These are phyloP conservation scores for Furcifer pardalis DNA, from an alignment of 2,797 vertebrate species.

Conservation along the genomic window DNA sequence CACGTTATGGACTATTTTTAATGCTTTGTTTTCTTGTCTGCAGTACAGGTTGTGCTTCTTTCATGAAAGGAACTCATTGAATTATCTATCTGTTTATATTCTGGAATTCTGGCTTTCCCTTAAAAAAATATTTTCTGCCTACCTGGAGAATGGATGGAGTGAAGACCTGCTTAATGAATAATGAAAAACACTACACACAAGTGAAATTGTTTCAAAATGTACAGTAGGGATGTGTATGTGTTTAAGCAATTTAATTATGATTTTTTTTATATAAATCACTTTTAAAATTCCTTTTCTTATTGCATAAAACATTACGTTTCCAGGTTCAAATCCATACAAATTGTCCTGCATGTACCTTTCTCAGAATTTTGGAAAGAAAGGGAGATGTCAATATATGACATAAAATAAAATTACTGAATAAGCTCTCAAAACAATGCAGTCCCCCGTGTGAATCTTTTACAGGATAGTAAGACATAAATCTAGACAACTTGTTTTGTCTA, in stretches of 20 bases:
- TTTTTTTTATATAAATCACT: not conserved
- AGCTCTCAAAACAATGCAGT: not conserved
- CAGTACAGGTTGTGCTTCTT: constrained; percentile 18
- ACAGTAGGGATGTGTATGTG: not conserved
- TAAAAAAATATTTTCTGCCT: not conserved
- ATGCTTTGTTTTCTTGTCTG: constrained; percentile 23
- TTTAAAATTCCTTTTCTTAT: not conserved
- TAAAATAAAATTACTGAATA: not conserved
- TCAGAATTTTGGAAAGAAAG: not conserved
- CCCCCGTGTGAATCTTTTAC: not conserved
- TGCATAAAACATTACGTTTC: not conserved
- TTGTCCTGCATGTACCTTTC: not conserved
- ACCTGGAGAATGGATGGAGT: not conserved
- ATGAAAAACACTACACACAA: not conserved
- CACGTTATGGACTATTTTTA: constrained; percentile 27
- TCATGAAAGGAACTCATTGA: constrained; percentile 16
- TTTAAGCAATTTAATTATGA: constrained; percentile 23
- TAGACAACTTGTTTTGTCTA: not conserved
- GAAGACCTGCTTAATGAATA: not conserved
- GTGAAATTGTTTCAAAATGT: not conserved
- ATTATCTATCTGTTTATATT: constrained; percentile 7
- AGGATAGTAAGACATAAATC: not conserved
- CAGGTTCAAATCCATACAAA: not conserved
- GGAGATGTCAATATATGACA: not conserved
- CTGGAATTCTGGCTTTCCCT: not conserved